A percentile compares a stretch with the other conserved stretches of the same genome.
These are phyloP conservation scores for Drosophila nr. perissopoda DNA, from an alignment of 2,888 invertebrate species.

Conservation along the genomic window DNA sequence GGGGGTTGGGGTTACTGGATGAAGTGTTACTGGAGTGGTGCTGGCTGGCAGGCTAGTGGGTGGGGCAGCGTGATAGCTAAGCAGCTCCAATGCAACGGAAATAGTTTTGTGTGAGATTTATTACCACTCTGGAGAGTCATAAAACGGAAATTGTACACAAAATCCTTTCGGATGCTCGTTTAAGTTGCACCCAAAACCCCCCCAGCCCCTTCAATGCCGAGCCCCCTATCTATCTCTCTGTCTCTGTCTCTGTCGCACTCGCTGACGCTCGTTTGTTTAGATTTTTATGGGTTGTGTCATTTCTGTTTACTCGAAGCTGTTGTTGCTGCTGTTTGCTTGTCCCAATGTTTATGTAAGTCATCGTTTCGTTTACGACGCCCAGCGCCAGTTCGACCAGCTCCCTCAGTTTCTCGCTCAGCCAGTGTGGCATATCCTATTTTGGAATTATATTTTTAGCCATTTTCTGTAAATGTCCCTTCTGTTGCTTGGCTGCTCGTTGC, in stretches of 20 bases:
- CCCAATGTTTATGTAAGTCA: slow-evolving; percentile 82
- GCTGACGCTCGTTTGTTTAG: slow-evolving; percentile 50
- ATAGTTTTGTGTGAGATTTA: slow-evolving; percentile 85
- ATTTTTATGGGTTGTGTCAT: slow-evolving; percentile 81
- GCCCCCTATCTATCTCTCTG: slow-evolving; percentile 7
- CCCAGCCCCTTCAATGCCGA: background rate
- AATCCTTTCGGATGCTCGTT: slow-evolving; percentile 83
- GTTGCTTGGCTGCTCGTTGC: slow-evolving; percentile 45
- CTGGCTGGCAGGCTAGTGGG: background rate
- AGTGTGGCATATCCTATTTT: slow-evolving; percentile 65
- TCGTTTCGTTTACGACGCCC: slow-evolving; percentile 75
- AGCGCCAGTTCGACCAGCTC: slow-evolving; percentile 28
- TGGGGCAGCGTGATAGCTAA: slow-evolving; percentile 50
- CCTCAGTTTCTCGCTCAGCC: slow-evolving; percentile 7
- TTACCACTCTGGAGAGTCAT: slow-evolving; percentile 85
- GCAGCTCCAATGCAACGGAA: slow-evolving; percentile 84
- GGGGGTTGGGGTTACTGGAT: background rate
- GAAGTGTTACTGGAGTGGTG: background rate
- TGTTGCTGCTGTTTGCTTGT: slow-evolving; percentile 61
- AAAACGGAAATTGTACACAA: slow-evolving; percentile 85
- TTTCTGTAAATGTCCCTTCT: slow-evolving; percentile 64
- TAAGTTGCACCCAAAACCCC: slow-evolving; percentile 64
- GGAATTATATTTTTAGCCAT: slow-evolving; percentile 77
- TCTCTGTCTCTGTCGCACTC: slow-evolving; percentile 20
- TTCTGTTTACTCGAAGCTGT: slow-evolving; percentile 70